These are phyloP conservation scores for Mesoligia furuncula DNA, from an alignment of 2,888 invertebrate genomes.

Conservation along the genomic window DNA sequence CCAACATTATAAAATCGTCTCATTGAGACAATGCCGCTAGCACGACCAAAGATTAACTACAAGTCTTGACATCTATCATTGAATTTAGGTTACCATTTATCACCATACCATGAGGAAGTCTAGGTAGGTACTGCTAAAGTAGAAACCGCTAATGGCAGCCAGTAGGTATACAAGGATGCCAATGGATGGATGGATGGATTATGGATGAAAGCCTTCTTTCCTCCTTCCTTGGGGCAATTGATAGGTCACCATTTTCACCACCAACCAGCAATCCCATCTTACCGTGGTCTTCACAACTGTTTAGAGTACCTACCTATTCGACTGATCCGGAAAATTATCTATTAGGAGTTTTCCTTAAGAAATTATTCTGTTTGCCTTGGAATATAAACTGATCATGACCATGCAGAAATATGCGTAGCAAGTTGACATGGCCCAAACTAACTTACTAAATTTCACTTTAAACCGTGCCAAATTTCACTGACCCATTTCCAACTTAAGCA, in stretches of 20 bases:
- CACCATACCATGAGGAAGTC: neutral
- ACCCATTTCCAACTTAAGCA: too few species aligned
- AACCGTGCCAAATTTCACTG: too few species aligned
- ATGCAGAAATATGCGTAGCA: too few species aligned
- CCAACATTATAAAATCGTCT: neutral
- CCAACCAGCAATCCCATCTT: neutral
- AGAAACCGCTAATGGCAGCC: neutral
- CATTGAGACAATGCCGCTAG: neutral
- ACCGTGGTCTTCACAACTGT: neutral
- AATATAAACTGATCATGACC: neutral
- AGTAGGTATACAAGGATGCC: too few species aligned
- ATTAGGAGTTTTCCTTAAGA: neutral
- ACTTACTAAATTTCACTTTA: too few species aligned
- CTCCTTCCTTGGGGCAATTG: neutral
- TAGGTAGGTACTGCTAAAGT: neutral
- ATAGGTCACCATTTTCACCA: neutral
- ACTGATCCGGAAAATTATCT: neutral
- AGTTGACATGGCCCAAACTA: too few species aligned
- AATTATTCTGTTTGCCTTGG: neutral
- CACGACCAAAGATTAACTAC: neutral
- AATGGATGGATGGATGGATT: too few species aligned
- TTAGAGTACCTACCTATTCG: neutral
- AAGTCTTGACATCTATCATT: neutral
- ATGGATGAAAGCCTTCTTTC: too few species aligned
- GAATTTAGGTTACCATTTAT: neutral